Evolutionary conservation across 1,140 invertebrate species (phyloP), one percentile per base, ranked within the genome.

Genomic region (Drosophila kurseongensis): DNA sequence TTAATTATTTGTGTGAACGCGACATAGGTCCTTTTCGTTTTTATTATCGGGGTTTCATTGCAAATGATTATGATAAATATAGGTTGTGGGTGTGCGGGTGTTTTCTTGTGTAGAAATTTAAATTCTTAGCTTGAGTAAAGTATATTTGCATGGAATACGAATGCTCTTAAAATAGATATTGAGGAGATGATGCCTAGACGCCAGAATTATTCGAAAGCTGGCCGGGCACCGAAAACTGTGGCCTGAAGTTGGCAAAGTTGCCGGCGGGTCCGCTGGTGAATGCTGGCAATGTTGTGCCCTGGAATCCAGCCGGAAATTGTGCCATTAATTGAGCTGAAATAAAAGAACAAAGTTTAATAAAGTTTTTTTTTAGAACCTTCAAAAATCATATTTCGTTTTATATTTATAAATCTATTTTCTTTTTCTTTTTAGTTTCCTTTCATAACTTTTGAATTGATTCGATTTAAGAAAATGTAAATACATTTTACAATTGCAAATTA

Each of bases 191-290:
- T 14, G 45, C 45, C 78, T 65, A 85, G 58, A 75, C 54, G 76
- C 78, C 84, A 41, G 80, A 52, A 62, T 78, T 90, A 82, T 80
- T 91, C 45, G 91, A 80, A 56, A 91, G 68, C 68, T 97, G 96
- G 13, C 96, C 96, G 68, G 97, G 97, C 81, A 98, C 96, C 68
- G 96, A 97, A 94, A 97, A 98, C 94, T 97, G 96, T 92, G 97
- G 96, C 93, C 97, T 95, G 93, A 97, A 97, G 92, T 96, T 97
- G 73, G 96, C 95, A 93, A 98, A 97, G 92, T 97, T 97, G 45
- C 96, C 96, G 45, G 96, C 96, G 27, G 95, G 95, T 12, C 95
- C 95, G 13, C 95, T 95, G 7, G 94, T 93, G 92, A 95, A 95
- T 9, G 95, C 95, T 23, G 95, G 95, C 74, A 97, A 92, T 66